A percentile compares a stretch with the other conserved stretches of the same genome.
Conservation (phyloP, 1,140 invertebrate species). For the Diabrotica virgifera region DNA sequence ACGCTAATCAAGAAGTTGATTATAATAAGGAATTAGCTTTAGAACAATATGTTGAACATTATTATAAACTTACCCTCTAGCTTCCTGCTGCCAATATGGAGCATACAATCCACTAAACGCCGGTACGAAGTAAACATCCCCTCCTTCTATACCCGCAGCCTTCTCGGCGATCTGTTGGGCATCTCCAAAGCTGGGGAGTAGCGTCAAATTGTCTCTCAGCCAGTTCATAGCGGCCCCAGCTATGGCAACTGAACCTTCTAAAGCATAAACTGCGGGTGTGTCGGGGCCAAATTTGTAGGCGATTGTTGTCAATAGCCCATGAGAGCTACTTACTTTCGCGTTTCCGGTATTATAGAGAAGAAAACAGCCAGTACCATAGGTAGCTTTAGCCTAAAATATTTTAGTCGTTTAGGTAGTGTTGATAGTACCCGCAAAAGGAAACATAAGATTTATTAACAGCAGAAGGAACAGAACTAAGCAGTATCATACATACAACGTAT, state of each 20-base stretch:
- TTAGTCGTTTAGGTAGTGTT: too few species aligned
- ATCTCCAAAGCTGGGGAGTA: constrained; percentile 71
- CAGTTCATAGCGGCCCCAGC: constrained; percentile 74
- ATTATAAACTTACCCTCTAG: constrained; percentile 44
- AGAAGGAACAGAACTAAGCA: too few species aligned
- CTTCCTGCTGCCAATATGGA: constrained; percentile 93
- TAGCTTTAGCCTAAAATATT: constrained; percentile 76
- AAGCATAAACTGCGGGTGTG: constrained; percentile 77
- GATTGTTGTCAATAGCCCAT: constrained; percentile 92
- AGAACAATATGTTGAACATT: neutral
- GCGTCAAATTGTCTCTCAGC: constrained; percentile 83
- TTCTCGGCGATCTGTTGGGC: constrained; percentile 47
- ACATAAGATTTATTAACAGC: too few species aligned
- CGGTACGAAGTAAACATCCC: constrained; percentile 94
- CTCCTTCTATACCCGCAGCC: constrained; percentile 68
- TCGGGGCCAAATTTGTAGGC: constrained; percentile 87
- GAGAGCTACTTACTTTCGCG: constrained; percentile 59
- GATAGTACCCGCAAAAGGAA: too few species aligned
- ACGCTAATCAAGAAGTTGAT: neutral
- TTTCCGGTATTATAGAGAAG: constrained; percentile 92
- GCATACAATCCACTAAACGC: constrained; percentile 95
- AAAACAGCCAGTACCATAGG: constrained; percentile 96
- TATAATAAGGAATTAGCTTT: neutral
- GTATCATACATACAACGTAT: too few species aligned
- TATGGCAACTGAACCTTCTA: constrained; percentile 85